These are phyloP conservation scores for Agelaius phoeniceus DNA, from an alignment of 2,113 vertebrate genomes.

Conservation along the genomic window DNA sequence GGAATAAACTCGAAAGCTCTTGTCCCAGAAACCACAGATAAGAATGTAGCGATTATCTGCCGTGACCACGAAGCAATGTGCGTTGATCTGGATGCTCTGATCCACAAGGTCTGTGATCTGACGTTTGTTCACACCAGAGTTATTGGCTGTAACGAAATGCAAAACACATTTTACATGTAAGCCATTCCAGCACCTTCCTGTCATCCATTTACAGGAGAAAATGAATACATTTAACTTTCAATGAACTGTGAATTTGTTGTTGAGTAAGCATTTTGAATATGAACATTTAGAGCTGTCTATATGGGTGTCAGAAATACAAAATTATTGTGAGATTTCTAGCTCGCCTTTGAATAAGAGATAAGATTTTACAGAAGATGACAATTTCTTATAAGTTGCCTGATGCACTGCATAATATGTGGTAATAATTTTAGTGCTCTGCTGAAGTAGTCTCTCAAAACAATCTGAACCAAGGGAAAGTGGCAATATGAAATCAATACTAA, in stretches of 20 bases:
- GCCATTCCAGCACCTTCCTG: slow-evolving; percentile 37
- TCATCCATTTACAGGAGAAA: slow-evolving; percentile 42
- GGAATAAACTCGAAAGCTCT: slow-evolving; percentile 97
- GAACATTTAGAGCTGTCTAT: slow-evolving; percentile 55
- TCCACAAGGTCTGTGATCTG: slow-evolving; percentile 99
- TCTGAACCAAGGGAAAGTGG: background rate
- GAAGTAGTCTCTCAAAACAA: background rate
- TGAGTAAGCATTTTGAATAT: slow-evolving; percentile 54
- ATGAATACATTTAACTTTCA: slow-evolving; percentile 56
- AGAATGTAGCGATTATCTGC: slow-evolving; percentile 99
- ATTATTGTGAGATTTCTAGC: slow-evolving; percentile 33
- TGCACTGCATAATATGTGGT: background rate
- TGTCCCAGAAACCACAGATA: slow-evolving; percentile 99
- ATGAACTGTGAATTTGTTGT: slow-evolving; percentile 57
- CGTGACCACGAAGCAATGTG: slow-evolving; percentile 98
- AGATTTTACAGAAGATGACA: slow-evolving; percentile 23
- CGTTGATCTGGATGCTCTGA: slow-evolving; percentile 98
- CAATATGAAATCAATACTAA: background rate
- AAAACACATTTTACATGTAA: slow-evolving; percentile 47
- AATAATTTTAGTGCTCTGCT: background rate
- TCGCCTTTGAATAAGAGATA: slow-evolving; percentile 38
- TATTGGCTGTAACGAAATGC: slow-evolving; percentile 83
- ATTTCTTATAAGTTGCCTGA: slow-evolving; percentile 27
- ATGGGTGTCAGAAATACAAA: slow-evolving; percentile 32
- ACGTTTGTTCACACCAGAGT: slow-evolving; percentile 91